phyloP scores from a whole-genome alignment of 2,113 vertebrate genomes.

The Perca fluviatilis region DNA sequence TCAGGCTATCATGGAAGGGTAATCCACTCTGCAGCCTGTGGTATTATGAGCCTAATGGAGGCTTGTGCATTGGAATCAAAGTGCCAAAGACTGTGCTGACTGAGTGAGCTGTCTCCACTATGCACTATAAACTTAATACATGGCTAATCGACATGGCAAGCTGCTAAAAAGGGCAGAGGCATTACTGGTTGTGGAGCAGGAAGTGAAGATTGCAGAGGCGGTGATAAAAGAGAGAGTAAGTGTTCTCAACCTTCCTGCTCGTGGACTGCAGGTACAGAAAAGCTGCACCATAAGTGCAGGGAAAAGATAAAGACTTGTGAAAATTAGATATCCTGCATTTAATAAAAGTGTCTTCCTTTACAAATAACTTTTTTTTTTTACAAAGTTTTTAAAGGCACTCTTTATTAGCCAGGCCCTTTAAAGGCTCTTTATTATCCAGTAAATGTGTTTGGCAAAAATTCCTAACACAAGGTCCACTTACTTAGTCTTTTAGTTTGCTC shows the following conservation, averaged over 20 bases:
- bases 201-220: conserved; percentile 56
- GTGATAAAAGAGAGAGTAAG: conserved; percentile 31
- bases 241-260: conserved; percentile 16
- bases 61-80: conserved; percentile 35
- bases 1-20: conserved; percentile 73
- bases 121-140: conserved; percentile 49
- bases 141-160: conserved; percentile 65
- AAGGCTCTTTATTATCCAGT: neutral
- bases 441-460: neutral
- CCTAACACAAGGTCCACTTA: neutral
- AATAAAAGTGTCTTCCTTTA: neutral
- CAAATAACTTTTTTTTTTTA: neutral
- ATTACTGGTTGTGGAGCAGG: conserved; percentile 30
- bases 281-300: neutral
- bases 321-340: neutral
- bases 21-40: conserved; percentile 55
- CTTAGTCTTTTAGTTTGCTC: neutral
- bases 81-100: conserved; percentile 28
- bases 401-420: neutral
- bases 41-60: conserved; percentile 48
- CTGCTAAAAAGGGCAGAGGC: conserved; percentile 66
- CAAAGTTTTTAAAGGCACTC: no score
- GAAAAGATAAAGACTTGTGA: neutral
- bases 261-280: conserved; percentile 21
- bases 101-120: conserved; percentile 35